These are phyloP conservation scores for Brachyopa scutellaris DNA, from an alignment of 2,888 invertebrate species.

Conservation along the genomic window DNA sequence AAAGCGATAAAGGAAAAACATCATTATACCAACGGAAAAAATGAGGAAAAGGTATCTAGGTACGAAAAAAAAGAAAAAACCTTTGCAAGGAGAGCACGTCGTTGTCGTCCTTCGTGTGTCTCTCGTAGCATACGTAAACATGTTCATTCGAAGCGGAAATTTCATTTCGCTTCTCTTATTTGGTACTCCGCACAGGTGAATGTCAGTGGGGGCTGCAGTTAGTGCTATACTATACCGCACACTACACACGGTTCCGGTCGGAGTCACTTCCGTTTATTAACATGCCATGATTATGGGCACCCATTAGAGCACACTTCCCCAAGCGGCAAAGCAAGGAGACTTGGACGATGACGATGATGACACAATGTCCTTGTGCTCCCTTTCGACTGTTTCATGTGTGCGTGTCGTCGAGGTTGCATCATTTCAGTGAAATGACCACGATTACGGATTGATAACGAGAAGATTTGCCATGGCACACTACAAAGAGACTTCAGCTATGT, in stretches of 20 bases:
- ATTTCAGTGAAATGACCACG: not conserved
- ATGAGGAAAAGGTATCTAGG: constrained; percentile 5
- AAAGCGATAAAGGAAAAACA: not conserved
- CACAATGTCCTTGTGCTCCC: not conserved
- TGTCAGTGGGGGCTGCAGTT: not conserved
- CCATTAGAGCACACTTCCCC: constrained; percentile 16
- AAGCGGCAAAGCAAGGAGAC: not conserved
- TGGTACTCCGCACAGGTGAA: constrained; percentile 10
- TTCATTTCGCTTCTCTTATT: constrained; percentile 32
- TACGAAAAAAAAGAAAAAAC: not conserved
- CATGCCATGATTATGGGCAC: constrained; percentile 20
- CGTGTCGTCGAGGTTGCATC: not conserved
- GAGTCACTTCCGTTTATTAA: constrained; percentile 44
- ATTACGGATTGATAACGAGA: constrained; percentile 3
- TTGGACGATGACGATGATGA: not conserved
- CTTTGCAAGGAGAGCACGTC: constrained; percentile 9
- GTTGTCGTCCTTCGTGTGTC: constrained; percentile 9
- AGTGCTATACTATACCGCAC: not conserved
- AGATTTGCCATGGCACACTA: not conserved
- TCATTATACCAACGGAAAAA: not conserved
- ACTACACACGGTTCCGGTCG: constrained; percentile 14
- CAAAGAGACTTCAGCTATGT: not conserved
- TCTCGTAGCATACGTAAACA: constrained; percentile 28
- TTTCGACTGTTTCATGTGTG: not conserved
- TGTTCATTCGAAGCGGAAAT: constrained; percentile 41